These are phyloP conservation scores for Perca schrenkii DNA, from an alignment of 2,113 vertebrate genomes.

Conservation along the genomic window DNA sequence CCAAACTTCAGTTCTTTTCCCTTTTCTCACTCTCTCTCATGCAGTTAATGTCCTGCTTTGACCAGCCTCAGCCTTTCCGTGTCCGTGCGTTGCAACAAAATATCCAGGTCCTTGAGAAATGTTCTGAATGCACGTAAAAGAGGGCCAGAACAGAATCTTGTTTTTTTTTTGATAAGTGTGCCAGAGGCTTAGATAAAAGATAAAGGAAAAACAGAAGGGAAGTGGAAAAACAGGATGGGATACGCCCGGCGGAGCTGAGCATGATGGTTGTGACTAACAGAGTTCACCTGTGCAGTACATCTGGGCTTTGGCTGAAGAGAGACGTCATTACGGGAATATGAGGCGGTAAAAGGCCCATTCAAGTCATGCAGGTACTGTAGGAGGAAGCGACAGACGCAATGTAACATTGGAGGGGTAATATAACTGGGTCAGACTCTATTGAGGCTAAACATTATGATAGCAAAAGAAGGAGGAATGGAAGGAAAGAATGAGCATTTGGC, in stretches of 20 bases:
- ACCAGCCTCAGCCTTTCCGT: not conserved
- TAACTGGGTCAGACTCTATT: conserved; percentile 8
- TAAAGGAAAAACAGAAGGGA: conserved; percentile 51
- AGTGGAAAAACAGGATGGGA: conserved; percentile 58
- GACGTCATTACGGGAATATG: not conserved
- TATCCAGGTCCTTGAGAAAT: conserved; percentile 29
- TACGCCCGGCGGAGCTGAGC: not conserved
- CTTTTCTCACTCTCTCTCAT: conserved; percentile 26
- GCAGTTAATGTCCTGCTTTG: conserved; percentile 5
- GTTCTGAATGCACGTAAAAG: conserved; percentile 18
- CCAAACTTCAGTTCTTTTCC: conserved; percentile 24
- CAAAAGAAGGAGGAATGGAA: not conserved
- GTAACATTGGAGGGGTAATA: not conserved
- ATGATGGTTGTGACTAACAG: conserved; percentile 29
- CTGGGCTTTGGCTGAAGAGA: conserved; percentile 24
- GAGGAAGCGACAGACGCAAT: not conserved
- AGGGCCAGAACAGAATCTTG: conserved; percentile 6
- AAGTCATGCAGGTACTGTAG: not conserved
- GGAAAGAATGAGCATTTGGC: conserved; percentile 37
- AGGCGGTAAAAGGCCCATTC: not conserved
- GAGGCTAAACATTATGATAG: conserved; percentile 1
- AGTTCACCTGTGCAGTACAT: conserved; percentile 32
- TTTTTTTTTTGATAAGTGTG: conserved; percentile 27
- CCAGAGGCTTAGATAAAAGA: conserved; percentile 34
- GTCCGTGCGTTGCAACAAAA: not conserved